Base-by-base conservation (phyloP, 2,113 vertebrate species). In the Pygoscelis adeliae region DNA sequence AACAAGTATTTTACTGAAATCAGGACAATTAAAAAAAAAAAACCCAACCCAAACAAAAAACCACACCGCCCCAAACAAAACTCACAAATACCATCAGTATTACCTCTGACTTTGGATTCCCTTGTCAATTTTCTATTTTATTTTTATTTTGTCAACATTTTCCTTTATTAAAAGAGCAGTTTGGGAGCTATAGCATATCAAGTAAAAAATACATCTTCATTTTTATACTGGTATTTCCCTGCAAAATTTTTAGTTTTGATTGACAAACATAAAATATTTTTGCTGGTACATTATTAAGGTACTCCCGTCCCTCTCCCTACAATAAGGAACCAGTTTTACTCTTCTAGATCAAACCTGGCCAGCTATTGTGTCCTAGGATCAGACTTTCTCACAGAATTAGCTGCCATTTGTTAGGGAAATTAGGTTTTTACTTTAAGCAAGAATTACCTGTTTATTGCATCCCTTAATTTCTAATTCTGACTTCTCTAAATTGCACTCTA, bases 401-500 rank as follows among this genome's bases (percentile, higher is more conserved):
- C 27, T 83, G 59, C 11, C 14, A 9, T 87, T 72, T 88, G 12
- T 67, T 79, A 72, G 15, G 25, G 8, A 71, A 89, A 91, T 8
- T 17, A 11, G 13, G 30, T 10, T 89, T 93, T 80, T 49, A 52
- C 63, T 79, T 80, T 38, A 52, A 78, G 49, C 29, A 83, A 66
- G 63, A 78, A 92, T 95, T 96, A 99, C 99, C 99, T 99, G 98
- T 83, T 97, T 98, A 87, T 98, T 98, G 95, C 96, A 98, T 83
- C 99, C 98, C 56, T 97, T 97, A 93, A 99, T 97, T 97, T 99
- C 98, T 27, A 98, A 83, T 88, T 99, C 98, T 61, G 98, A 98
- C 96, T 98, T 99, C 93, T 99, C 98, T 93, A 99, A 98, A 69
- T 91, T 98, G 81, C 97, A 98, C 95, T 99, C 98, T 93, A 99